These are phyloP conservation scores for Gorsachius goisagi DNA, from an alignment of 2,113 vertebrate genomes.

Conservation along the genomic window DNA sequence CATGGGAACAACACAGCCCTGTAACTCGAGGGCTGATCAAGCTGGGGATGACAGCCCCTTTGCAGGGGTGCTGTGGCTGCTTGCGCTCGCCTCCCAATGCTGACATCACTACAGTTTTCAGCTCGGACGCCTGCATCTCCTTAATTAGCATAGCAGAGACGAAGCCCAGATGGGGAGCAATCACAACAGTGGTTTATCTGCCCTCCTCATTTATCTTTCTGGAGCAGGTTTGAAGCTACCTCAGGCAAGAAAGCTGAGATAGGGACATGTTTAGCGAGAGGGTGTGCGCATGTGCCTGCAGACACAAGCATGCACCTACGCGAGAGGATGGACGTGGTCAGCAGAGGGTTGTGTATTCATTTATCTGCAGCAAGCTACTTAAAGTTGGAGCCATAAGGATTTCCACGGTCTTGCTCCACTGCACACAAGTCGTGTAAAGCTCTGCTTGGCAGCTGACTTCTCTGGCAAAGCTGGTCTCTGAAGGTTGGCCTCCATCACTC, in stretches of 20 bases:
- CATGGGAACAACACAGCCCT: not conserved
- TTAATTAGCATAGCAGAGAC: not conserved
- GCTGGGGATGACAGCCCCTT: not conserved
- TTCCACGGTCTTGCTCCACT: not conserved
- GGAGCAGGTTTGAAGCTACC: not conserved
- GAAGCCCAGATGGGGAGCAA: not conserved
- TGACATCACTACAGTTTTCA: not conserved
- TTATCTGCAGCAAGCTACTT: conserved; percentile 13
- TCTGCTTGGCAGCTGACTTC: conserved; percentile 29
- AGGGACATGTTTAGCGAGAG: fast-evolving
- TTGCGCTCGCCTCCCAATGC: not conserved
- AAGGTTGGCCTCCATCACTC: not conserved
- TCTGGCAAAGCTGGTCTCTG: conserved; percentile 35
- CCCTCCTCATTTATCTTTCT: not conserved
- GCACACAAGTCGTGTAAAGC: not conserved
- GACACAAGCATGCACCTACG: fast-evolving
- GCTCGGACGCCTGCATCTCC: not conserved
- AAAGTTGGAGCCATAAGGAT: not conserved
- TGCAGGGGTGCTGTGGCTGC: not conserved
- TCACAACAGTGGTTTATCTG: not conserved
- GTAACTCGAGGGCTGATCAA: not conserved
- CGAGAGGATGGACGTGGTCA: fast-evolving
- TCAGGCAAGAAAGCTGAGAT: not conserved
- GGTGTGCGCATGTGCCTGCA: fast-evolving
- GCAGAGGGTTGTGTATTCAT: not conserved